Conservation (phyloP, 2,888 invertebrate genomes). For the Drosophila tripunctata region DNA sequence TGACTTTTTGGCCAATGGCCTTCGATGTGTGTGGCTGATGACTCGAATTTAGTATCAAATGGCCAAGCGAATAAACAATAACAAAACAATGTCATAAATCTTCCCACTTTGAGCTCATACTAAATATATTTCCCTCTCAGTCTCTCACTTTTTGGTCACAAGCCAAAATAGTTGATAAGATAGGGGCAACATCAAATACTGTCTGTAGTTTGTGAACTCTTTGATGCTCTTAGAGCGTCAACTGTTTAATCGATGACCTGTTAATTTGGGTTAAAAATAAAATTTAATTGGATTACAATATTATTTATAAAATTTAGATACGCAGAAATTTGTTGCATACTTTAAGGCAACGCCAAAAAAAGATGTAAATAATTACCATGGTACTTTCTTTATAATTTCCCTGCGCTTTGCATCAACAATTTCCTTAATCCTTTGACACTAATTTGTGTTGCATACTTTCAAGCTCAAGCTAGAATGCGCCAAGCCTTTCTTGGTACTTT, state of each 20-base stretch:
- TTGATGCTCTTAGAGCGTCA: conserved; percentile 32
- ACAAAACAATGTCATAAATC: conserved; percentile 50
- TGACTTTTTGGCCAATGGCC: conserved; percentile 44
- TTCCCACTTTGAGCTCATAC: conserved; percentile 3
- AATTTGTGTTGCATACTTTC: neutral
- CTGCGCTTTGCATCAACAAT: too few species aligned
- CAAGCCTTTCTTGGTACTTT: neutral
- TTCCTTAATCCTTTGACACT: too few species aligned
- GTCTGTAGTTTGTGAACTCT: neutral
- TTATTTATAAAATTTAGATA: too few species aligned
- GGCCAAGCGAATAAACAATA: conserved; percentile 7
- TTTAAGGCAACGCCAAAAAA: neutral
- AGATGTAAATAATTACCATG: too few species aligned
- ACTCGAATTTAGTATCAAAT: conserved; percentile 3
- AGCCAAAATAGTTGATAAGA: conserved; percentile 42
- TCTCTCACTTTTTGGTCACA: conserved; percentile 26
- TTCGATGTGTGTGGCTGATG: conserved; percentile 32
- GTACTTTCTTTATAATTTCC: neutral
- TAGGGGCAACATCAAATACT: conserved; percentile 19
- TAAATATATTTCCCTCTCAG: conserved; percentile 11
- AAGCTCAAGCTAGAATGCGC: neutral
- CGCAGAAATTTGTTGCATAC: too few species aligned
- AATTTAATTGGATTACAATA: neutral
- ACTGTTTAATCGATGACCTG: conserved; percentile 15
- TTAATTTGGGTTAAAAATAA: neutral